Base-by-base conservation (phyloP, 2,113 vertebrate species). In the Phalacrocorax aristotelis region DNA sequence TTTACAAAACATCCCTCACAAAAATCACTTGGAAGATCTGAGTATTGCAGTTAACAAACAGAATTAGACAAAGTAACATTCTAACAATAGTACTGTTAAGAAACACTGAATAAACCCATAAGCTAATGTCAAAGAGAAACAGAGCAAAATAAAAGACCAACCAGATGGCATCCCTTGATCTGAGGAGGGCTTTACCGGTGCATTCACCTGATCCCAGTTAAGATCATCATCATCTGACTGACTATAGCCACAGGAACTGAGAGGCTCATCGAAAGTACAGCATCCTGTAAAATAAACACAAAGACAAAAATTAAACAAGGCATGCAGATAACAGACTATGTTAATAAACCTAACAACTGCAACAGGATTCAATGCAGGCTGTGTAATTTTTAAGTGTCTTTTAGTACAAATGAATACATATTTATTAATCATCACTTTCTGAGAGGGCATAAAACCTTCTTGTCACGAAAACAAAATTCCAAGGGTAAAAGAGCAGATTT, bases 151-250 rank as follows among this genome's bases (percentile, higher is more conserved):
- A 11, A 85, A 84, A 61, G 57, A 90, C 98, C 97, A 97, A 99
- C 99, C 99, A 96, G 98, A 98, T 82, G 99, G 99, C 98, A 99
- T 98, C 98, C 99, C 99, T 9, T 98, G 99, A 90, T 99, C 99
- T 9, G 97, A 97, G 34, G 98, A 97, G 2, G 98, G 97, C 94
- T 98, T 99, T 89, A 98, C 84, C 8, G 98, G 97, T 12, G 98
- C 98, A 65, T 98, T 99, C 96, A 98, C 98, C 95, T 99, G 99
- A 78, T 99, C 99, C 99, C 99, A 99, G 70, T 99, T 99, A 90
- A 99, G 98, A 97, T 99, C 99, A 82, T 99, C 99, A 3, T 99
- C 98, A 70, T 98, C 98, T 32, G 99, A 98, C 96, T 99, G 99
- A 91, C 98, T 99, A 51, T 99, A 99, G 29, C 99, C 99, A 93